A percentile compares a stretch with the other conserved stretches of the same genome.
Evolutionary conservation across 1,140 invertebrate species (phyloP).

Genomic region (Callitettix versicolor): DNA sequence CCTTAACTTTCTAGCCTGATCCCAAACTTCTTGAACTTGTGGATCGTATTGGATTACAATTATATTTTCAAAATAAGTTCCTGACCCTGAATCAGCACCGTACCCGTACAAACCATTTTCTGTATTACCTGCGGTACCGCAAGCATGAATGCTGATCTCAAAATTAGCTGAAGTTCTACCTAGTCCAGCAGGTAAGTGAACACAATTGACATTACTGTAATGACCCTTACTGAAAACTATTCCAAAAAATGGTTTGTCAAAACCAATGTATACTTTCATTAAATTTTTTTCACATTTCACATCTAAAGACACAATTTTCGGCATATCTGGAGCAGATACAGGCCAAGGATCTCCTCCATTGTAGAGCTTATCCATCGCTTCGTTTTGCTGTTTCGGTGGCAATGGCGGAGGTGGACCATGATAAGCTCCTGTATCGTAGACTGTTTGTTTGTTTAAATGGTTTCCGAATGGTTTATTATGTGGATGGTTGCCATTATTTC

Average conservation of each 20-base stretch:
- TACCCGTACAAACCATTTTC: slow-evolving; percentile 63
- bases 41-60: slow-evolving; percentile 93
- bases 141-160: slow-evolving; percentile 83
- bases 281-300: slow-evolving; percentile 93
- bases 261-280: slow-evolving; percentile 89
- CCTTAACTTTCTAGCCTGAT: slow-evolving; percentile 64
- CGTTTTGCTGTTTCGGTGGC: slow-evolving; percentile 2
- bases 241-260: slow-evolving; percentile 88
- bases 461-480: slow-evolving; percentile 6
- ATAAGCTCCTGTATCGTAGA: slow-evolving; percentile 5
- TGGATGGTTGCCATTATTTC: neutral
- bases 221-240: slow-evolving; percentile 86
- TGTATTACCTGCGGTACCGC: slow-evolving; percentile 80
- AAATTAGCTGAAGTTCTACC: slow-evolving; percentile 83
- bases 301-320: slow-evolving; percentile 82
- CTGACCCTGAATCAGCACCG: slow-evolving; percentile 63
- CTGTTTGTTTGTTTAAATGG: neutral
- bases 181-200: slow-evolving; percentile 79
- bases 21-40: slow-evolving; percentile 73
- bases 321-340: slow-evolving; percentile 68
- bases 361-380: slow-evolving; percentile 13
- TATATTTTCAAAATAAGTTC: slow-evolving; percentile 88
- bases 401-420: slow-evolving; percentile 12
- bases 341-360: slow-evolving; percentile 67
- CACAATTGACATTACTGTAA: slow-evolving; percentile 83